phyloP scores from a whole-genome alignment of 2,797 vertebrate genomes.

The Tinamus major region DNA sequence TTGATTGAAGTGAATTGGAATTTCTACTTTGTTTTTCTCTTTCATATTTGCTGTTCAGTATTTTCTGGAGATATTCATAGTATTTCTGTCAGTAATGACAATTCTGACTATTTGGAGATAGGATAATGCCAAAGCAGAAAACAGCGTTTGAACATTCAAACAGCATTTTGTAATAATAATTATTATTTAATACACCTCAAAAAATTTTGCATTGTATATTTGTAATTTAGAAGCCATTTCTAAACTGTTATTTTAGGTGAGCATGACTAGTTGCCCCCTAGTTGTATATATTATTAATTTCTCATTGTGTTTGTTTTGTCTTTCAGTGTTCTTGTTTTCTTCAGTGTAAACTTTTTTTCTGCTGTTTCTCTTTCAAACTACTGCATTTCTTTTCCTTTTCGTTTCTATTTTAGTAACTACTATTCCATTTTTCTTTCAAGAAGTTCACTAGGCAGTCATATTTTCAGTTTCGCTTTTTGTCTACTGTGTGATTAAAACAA shows the following conservation, averaged over 20 bases:
- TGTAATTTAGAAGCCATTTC: constrained; percentile 27
- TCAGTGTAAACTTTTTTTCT: neutral
- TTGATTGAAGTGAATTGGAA: constrained; percentile 25
- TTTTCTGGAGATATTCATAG: constrained; percentile 49
- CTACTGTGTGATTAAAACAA: neutral
- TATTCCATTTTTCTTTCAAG: neutral
- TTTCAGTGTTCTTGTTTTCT: constrained; percentile 6
- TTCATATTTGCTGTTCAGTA: constrained; percentile 20
- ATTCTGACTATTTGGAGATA: constrained; percentile 11
- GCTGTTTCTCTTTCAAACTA: neutral
- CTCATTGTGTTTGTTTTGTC: neutral
- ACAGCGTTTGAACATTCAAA: constrained; percentile 1
- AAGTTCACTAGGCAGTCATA: neutral
- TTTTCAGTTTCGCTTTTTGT: neutral
- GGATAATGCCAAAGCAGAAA: constrained; percentile 7
- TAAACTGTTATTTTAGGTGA: neutral
- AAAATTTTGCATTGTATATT: neutral
- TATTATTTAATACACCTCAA: constrained; percentile 19
- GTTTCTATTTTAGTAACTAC: neutral
- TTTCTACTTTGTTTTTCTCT: constrained; percentile 22
- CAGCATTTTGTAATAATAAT: neutral
- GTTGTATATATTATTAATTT: constrained; percentile 7
- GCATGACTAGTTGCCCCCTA: neutral
- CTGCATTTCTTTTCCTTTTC: neutral
- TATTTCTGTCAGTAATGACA: constrained; percentile 17